Evolutionary conservation across 2,888 invertebrate species (phyloP), one percentile per base, ranked within the genome.

Genomic region (Pandemis cinnamomeana): DNA sequence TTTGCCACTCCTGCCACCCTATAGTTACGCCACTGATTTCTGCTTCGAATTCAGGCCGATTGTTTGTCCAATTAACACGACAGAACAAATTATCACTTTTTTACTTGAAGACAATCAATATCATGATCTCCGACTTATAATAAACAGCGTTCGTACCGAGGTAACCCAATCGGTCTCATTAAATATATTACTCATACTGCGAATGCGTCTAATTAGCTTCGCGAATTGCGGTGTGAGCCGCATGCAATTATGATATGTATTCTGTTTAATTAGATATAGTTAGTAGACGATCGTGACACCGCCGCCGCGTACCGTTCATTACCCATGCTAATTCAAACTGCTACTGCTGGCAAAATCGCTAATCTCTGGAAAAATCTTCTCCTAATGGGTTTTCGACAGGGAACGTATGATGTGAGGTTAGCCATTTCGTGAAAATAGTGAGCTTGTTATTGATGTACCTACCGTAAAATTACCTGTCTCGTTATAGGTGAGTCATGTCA

Each of bases 271-370:
- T 89, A 89, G 86, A 86, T 83, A 86, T 84, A 80, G 84, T 85
- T 87, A 90, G 90, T 87, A 89, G 83, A 82, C 78, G 83, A 88
- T 88, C 84, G 87, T 86, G 88, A 87, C 87, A 88, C 85, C 81
- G 83, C 70, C 79, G 82, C 79, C 84, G 85, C 83, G 81, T 87
- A 86, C 87, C 86, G 80, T 85, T 84, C 81, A 90, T 91, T 90
- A 89, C 80, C 81, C 84, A 89, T 90, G 87, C 83, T 89, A 91
- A 90, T 91, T 85, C 81, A 78, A 81, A 78, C 72, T 75, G 80
- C 81, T 41, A 71, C 60, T 62, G 70, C 55, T 46, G 72, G 70
- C 63, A 55, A 66, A 69, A 60, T 71, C 41, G 74, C 70, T 77
- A 77, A 78, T 77, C 79, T 77, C 69, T 8, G 67, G 67, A 71